Percentiles rank a stretch among this genome's conserved stretches.
These are phyloP conservation scores for Eutolmus rufibarbis DNA, from an alignment of 2,888 invertebrate species.

Conservation along the genomic window DNA sequence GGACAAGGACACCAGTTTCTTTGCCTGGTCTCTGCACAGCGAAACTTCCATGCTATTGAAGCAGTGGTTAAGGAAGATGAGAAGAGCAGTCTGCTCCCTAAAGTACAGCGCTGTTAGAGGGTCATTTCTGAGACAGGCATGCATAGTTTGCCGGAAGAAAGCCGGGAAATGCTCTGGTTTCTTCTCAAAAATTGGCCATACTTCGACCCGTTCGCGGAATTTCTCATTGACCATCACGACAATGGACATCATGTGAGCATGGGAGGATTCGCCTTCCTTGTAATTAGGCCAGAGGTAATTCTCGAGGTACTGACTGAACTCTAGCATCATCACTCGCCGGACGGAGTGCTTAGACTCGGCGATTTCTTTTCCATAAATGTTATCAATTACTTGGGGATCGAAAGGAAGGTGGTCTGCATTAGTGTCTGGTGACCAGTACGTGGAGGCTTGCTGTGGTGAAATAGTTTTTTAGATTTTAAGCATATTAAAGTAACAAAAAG, in stretches of 20 bases:
- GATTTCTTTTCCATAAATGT: constrained; percentile 89
- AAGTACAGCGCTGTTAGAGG: constrained; percentile 61
- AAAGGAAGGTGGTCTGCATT: constrained; percentile 75
- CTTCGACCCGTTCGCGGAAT: constrained; percentile 93
- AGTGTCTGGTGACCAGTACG: constrained; percentile 92
- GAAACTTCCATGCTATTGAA: constrained; percentile 98
- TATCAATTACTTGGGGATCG: constrained; percentile 81
- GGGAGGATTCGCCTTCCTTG: constrained; percentile 73
- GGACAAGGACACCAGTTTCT: constrained; percentile 87
- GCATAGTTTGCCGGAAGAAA: constrained; percentile 83
- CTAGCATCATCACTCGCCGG: constrained; percentile 92
- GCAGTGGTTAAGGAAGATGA: constrained; percentile 94
- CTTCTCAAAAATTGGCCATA: constrained; percentile 92
- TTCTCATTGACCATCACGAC: constrained; percentile 99
- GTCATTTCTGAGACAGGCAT: constrained; percentile 69
- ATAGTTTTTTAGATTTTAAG: background rate
- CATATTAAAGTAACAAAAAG: background rate
- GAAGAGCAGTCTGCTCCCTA: constrained; percentile 84
- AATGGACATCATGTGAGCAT: constrained; percentile 94
- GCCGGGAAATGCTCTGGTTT: constrained; percentile 78
- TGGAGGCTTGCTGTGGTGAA: constrained; percentile 78
- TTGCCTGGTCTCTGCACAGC: constrained; percentile 90
- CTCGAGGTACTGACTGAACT: constrained; percentile 97
- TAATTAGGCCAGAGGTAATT: constrained; percentile 98
- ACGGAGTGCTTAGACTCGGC: constrained; percentile 81